These are phyloP conservation scores for Potorous gilbertii DNA, from an alignment of 2,797 vertebrate genomes.

Conservation along the genomic window DNA sequence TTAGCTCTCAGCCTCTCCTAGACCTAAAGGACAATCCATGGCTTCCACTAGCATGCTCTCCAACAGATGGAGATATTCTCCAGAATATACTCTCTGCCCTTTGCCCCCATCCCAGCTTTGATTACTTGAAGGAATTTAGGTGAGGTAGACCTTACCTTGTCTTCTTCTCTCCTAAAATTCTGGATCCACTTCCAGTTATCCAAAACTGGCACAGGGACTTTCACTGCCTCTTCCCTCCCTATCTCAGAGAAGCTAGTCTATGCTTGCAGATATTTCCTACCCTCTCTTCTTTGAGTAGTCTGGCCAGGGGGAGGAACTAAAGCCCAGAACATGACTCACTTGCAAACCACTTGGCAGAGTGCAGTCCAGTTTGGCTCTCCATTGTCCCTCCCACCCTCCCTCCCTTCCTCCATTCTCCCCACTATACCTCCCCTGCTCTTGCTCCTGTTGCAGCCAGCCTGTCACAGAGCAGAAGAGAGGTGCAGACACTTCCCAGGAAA, in stretches of 20 bases:
- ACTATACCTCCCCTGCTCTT: background rate
- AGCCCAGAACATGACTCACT: background rate
- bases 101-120: background rate
- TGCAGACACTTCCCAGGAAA: background rate
- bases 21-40: background rate
- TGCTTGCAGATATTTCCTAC: background rate
- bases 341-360: background rate
- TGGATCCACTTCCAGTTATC: background rate
- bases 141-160: background rate
- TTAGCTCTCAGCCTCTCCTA: background rate
- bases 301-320: background rate
- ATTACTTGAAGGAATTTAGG: background rate
- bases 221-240: background rate
- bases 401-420: background rate
- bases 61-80: background rate
- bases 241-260: background rate
- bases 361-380: background rate
- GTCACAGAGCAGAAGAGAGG: background rate
- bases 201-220: background rate
- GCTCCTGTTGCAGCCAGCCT: background rate
- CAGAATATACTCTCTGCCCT: background rate
- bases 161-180: background rate
- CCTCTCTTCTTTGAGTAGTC: background rate
- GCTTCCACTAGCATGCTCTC: background rate
- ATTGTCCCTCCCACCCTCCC: background rate